Evolutionary conservation across 2,797 vertebrate species (phyloP).

Genomic region (Champsocephalus esox): DNA sequence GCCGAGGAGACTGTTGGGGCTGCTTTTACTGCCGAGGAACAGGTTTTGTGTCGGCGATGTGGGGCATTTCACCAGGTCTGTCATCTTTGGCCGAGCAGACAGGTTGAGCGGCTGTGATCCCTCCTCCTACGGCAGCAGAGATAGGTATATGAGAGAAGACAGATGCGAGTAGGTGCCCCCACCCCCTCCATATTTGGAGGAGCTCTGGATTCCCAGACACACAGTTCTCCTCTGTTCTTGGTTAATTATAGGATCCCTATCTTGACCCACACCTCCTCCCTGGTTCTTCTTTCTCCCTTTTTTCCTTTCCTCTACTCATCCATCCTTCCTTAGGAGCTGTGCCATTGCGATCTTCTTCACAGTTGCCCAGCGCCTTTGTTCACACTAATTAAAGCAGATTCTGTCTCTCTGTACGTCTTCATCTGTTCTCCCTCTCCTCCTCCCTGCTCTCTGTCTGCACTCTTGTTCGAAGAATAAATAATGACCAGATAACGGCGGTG

Average conservation of each 20-base stretch:
- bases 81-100: conserved; percentile 94
- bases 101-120: conserved; percentile 96
- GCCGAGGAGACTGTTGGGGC: conserved; percentile 86
- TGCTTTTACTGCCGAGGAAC: conserved; percentile 92
- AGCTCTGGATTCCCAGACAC: conserved; percentile 88
- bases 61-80: conserved; percentile 91
- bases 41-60: conserved; percentile 93
- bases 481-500: conserved; percentile 81
- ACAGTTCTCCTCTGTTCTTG: conserved; percentile 67
- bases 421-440: conserved; percentile 87
- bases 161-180: conserved; percentile 69
- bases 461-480: conserved; percentile 83
- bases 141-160: conserved; percentile 68
- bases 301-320: conserved; percentile 38
- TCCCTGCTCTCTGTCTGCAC: conserved; percentile 78
- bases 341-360: conserved; percentile 93
- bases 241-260: conserved; percentile 91
- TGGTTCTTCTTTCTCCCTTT: conserved; percentile 38
- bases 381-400: conserved; percentile 97
- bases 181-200: conserved; percentile 63
- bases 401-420: conserved; percentile 94
- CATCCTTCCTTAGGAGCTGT: conserved; percentile 89
- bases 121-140: conserved; percentile 88
- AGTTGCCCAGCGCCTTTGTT: conserved; percentile 92
- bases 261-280: conserved; percentile 77